These are phyloP conservation scores for Trididemnum nubilum DNA, from an alignment of 23 tunicate species.

Conservation along the genomic window DNA sequence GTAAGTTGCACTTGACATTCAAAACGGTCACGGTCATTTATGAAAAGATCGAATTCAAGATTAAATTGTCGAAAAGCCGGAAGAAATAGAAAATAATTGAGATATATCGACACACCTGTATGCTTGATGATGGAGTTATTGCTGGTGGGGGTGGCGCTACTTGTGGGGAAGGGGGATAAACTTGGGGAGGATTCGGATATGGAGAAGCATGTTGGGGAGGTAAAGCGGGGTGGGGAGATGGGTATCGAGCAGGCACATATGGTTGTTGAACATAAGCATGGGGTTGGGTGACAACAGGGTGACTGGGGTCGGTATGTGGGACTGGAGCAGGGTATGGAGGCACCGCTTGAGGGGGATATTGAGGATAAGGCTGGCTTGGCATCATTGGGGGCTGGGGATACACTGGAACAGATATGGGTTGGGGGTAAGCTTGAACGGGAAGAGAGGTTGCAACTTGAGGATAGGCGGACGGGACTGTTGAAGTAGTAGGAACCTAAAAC, in stretches of 20 bases:
- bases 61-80: too few relatives aligned
- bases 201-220: conserved; percentile 23
- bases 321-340: conserved; percentile 41
- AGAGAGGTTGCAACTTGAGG: background rate
- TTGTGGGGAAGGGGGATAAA: conserved; percentile 55
- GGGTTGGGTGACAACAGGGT: conserved; percentile 40
- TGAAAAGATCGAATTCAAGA: too few relatives aligned
- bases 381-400: conserved; percentile 23
- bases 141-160: conserved; percentile 7
- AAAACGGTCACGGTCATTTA: too few relatives aligned
- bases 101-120: too few relatives aligned
- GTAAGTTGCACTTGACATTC: too few relatives aligned
- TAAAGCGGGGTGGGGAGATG: conserved; percentile 45
- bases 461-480: background rate
- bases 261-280: conserved; percentile 42
- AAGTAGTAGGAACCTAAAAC: background rate
- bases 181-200: conserved; percentile 47
- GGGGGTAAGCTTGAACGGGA: conserved; percentile 13
- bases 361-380: conserved; percentile 20
- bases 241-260: conserved; percentile 34
- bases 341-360: conserved; percentile 33
- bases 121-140: conserved; percentile 49
- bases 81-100: too few relatives aligned
- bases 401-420: background rate
- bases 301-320: conserved; percentile 25